These are phyloP conservation scores for Marcusenius ussheri DNA, from an alignment of 2,113 vertebrate species.

Conservation along the genomic window DNA sequence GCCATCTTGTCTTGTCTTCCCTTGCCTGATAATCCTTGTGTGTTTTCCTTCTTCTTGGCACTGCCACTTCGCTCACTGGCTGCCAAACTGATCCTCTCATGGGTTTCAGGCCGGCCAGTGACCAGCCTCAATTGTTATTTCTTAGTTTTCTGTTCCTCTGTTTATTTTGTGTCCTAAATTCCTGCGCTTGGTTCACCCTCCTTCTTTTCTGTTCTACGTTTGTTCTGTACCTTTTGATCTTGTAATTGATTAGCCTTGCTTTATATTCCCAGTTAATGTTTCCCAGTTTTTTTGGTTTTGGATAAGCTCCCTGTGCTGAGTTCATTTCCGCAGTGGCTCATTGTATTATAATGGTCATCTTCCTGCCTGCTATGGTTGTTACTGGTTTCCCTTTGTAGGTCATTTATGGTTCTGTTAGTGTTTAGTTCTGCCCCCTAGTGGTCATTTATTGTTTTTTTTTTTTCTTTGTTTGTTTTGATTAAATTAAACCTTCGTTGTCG, in stretches of 20 bases:
- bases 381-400: too few species aligned
- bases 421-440: too few species aligned
- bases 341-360: too few species aligned
- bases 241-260: neutral
- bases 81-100: neutral
- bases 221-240: neutral
- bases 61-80: neutral
- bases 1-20: too few species aligned
- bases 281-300: too few species aligned
- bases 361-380: too few species aligned
- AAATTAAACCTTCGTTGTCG: too few species aligned
- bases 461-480: too few species aligned
- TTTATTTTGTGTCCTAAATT: neutral
- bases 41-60: neutral
- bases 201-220: neutral
- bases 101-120: too few species aligned
- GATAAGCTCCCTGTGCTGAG: neutral
- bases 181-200: neutral
- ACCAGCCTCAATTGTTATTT: neutral
- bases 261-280: neutral
- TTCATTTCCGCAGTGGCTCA: neutral
- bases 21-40: neutral
- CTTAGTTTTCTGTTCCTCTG: neutral
- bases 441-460: too few species aligned
- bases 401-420: too few species aligned